Percentiles rank a stretch among this genome's conserved stretches.
Evolutionary conservation across 2,888 invertebrate genomes (phyloP).

Genomic region (Lasius fuliginosus): DNA sequence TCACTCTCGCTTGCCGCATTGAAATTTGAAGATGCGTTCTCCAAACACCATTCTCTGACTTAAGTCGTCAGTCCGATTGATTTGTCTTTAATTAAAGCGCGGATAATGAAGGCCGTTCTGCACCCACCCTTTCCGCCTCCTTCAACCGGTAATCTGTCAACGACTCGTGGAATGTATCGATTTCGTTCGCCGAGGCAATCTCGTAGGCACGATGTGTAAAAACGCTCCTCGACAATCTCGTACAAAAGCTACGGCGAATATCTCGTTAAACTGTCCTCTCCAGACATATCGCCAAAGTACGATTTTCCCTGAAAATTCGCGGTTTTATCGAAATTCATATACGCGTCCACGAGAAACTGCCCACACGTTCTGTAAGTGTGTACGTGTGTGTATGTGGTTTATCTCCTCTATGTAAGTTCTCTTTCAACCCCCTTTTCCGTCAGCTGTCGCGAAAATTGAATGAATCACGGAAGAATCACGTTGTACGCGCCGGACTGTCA

Average conservation of each 20-base stretch:
- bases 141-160: slow-evolving; percentile 8
- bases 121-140: too few relatives aligned
- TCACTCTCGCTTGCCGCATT: neutral
- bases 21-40: neutral
- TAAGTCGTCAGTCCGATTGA: neutral
- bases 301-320: slow-evolving; percentile 74
- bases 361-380: slow-evolving; percentile 7
- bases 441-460: slow-evolving; percentile 68
- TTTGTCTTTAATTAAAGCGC: slow-evolving; percentile 45
- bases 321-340: slow-evolving; percentile 78
- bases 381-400: neutral
- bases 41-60: neutral
- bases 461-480: slow-evolving; percentile 67
- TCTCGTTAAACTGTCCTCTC: slow-evolving; percentile 77
- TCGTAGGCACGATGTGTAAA: slow-evolving; percentile 56
- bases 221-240: slow-evolving; percentile 52
- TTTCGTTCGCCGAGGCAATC: slow-evolving; percentile 62
- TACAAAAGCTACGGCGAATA: slow-evolving; percentile 57
- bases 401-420: neutral
- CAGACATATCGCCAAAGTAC: slow-evolving; percentile 64
- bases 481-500: slow-evolving; percentile 55
- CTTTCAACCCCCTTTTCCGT: neutral
- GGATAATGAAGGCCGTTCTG: neutral
- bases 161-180: slow-evolving; percentile 66
- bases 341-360: slow-evolving; percentile 8